A percentile compares a stretch with the other conserved stretches of the same genome.
Evolutionary conservation across 2,888 invertebrate genomes (phyloP).

Genomic region (Plusia festucae): DNA sequence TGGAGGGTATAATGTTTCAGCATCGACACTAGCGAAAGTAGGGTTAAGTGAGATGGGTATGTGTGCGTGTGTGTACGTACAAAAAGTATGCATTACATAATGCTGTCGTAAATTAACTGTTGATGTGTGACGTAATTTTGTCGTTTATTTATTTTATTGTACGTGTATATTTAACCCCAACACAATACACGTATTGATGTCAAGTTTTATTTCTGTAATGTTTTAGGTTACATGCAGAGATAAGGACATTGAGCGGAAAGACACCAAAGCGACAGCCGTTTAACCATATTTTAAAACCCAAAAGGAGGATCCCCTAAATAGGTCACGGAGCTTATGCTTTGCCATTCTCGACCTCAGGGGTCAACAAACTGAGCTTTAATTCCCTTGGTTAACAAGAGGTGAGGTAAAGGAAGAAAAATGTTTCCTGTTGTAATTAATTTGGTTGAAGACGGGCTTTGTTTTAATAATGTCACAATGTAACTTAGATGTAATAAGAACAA

Average conservation of each 20-base stretch:
- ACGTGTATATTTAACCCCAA: too few species aligned
- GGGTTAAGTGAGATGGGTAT: not conserved
- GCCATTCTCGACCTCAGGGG: conserved; percentile 34
- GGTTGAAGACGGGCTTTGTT: conserved; percentile 23
- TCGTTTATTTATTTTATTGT: too few species aligned
- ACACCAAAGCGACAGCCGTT: not conserved
- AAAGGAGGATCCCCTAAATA: conserved; percentile 42
- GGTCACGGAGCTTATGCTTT: conserved; percentile 31
- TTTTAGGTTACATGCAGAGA: not conserved
- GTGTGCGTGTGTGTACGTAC: not conserved
- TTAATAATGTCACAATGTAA: conserved; percentile 36
- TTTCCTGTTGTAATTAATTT: conserved; percentile 45
- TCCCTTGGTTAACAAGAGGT: not conserved
- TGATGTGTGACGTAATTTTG: too few species aligned
- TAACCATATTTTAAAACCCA: not conserved
- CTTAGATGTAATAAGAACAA: conserved; percentile 36
- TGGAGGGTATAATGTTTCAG: conserved; percentile 62
- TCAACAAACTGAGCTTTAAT: conserved; percentile 35
- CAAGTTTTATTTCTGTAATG: too few species aligned
- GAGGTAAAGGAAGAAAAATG: conserved; percentile 28
- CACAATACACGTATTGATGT: too few species aligned
- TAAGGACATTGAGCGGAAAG: not conserved
- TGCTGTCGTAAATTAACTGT: too few species aligned
- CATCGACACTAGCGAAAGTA: conserved; percentile 29
- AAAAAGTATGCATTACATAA: not conserved